A percentile compares a stretch with the other conserved stretches of the same genome.
These are phyloP conservation scores for Drosophila lacteicornis DNA, from an alignment of 1,140 invertebrate genomes.

Conservation along the genomic window DNA sequence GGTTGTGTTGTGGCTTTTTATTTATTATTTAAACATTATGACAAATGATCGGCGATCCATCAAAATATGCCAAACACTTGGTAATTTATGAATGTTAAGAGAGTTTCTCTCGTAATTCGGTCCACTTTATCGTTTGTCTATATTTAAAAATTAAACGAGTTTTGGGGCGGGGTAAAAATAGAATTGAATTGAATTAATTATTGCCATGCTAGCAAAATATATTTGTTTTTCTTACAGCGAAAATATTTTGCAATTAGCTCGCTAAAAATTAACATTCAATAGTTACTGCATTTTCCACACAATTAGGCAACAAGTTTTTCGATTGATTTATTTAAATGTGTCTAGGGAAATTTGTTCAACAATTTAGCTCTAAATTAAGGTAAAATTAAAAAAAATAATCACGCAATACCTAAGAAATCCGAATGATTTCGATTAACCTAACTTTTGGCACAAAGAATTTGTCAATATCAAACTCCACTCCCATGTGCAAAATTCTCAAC, in stretches of 20 bases:
- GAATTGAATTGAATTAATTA: conserved; percentile 2
- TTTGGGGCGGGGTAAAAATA: conserved; percentile 6
- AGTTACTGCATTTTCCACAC: conserved; percentile 11
- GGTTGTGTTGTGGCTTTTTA: conserved; percentile 27
- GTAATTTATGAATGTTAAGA: conserved; percentile 28
- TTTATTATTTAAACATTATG: conserved; percentile 32
- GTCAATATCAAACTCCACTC: conserved; percentile 12
- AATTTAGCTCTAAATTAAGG: not conserved
- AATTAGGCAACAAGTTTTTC: conserved; percentile 5
- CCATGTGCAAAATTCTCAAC: conserved; percentile 19
- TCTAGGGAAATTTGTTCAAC: not conserved
- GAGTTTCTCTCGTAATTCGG: conserved; percentile 22
- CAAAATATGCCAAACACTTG: conserved; percentile 53
- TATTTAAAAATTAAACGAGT: not conserved
- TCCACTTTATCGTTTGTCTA: conserved; percentile 26
- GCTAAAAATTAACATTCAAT: conserved; percentile 9
- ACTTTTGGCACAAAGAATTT: not conserved
- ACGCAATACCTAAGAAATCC: not conserved
- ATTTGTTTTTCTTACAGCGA: not conserved
- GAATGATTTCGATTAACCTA: conserved; percentile 6
- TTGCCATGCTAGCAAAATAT: not conserved
- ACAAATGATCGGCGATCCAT: conserved; percentile 42
- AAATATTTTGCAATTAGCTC: not conserved
- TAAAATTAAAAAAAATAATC: not conserved
- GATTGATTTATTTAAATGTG: conserved; percentile 9